Evolutionary conservation across 2,888 invertebrate genomes (phyloP).

Genomic region (Melinaea marsaeus): DNA sequence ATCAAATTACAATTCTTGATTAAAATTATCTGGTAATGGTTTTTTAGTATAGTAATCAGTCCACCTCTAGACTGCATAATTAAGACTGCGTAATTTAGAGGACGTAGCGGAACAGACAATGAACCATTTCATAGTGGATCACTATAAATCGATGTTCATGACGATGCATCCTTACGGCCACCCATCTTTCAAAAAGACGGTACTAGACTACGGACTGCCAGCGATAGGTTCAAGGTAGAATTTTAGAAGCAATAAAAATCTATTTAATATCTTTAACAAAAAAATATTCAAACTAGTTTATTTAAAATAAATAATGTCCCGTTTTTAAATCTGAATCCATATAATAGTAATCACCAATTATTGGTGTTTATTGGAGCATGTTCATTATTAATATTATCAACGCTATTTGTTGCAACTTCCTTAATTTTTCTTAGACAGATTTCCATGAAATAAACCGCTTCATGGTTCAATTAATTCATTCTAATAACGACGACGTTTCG

Average conservation of each 20-base stretch:
- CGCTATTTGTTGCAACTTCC: conserved; percentile 27
- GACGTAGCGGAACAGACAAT: conserved; percentile 90
- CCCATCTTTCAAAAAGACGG: conserved; percentile 63
- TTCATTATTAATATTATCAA: conserved; percentile 36
- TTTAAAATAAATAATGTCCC: neutral
- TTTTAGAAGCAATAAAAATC: neutral
- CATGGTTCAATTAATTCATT: too few species aligned
- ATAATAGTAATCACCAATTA: conserved; percentile 25
- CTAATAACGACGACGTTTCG: too few species aligned
- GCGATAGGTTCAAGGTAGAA: conserved; percentile 76
- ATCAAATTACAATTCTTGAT: too few species aligned
- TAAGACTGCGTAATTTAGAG: conserved; percentile 91
- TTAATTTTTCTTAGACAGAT: conserved; percentile 29
- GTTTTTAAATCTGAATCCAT: neutral
- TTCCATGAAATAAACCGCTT: neutral
- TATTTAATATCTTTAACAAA: neutral
- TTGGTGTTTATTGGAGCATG: conserved; percentile 46
- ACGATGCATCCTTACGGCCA: conserved; percentile 82
- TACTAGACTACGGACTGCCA: conserved; percentile 73
- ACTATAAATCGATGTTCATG: conserved; percentile 82
- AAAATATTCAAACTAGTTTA: neutral
- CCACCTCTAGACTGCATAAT: conserved; percentile 85
- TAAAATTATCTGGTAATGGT: too few species aligned
- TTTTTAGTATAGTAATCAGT: conserved; percentile 12
- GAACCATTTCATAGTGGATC: conserved; percentile 88